Conservation (phyloP, 2,797 vertebrate species). For the Alca torda region DNA sequence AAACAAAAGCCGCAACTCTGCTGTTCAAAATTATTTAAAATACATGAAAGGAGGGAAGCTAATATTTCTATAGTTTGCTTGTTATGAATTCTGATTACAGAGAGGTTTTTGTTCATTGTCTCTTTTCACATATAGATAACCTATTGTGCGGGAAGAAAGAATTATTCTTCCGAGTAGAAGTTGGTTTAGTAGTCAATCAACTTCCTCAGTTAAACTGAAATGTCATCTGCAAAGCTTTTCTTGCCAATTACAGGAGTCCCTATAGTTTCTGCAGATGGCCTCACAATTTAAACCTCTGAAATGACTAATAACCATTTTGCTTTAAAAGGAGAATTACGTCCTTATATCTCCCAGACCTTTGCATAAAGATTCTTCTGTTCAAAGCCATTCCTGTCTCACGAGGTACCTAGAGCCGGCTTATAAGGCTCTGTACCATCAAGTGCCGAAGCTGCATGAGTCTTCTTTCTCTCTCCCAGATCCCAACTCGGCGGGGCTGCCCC, state of each 20-base stretch:
- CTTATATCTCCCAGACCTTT: conserved; percentile 64
- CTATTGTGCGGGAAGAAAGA: conserved; percentile 73
- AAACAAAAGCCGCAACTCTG: conserved; percentile 59
- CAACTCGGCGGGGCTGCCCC: conserved; percentile 83
- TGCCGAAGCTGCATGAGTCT: conserved; percentile 43
- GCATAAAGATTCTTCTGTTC: conserved; percentile 72
- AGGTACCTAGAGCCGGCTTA: conserved; percentile 36
- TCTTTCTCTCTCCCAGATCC: conserved; percentile 83
- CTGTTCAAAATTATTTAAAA: conserved; percentile 66
- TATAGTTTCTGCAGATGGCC: conserved; percentile 82
- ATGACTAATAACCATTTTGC: conserved; percentile 69
- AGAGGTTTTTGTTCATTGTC: conserved; percentile 68
- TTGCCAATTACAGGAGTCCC: conserved; percentile 76
- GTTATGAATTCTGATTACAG: conserved; percentile 64
- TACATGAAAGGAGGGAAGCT: conserved; percentile 63
- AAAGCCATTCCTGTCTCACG: conserved; percentile 57
- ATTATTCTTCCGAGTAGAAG: conserved; percentile 76
- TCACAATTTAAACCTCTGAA: conserved; percentile 74
- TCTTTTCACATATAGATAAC: conserved; percentile 71
- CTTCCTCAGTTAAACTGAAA: conserved; percentile 81
- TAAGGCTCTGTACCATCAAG: conserved; percentile 21
- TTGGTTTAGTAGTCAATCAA: conserved; percentile 77
- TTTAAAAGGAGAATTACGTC: conserved; percentile 71
- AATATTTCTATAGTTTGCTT: conserved; percentile 67
- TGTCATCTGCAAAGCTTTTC: conserved; percentile 83